Base-by-base conservation (phyloP, 2,113 vertebrate genomes). In the Struthio camelus region DNA sequence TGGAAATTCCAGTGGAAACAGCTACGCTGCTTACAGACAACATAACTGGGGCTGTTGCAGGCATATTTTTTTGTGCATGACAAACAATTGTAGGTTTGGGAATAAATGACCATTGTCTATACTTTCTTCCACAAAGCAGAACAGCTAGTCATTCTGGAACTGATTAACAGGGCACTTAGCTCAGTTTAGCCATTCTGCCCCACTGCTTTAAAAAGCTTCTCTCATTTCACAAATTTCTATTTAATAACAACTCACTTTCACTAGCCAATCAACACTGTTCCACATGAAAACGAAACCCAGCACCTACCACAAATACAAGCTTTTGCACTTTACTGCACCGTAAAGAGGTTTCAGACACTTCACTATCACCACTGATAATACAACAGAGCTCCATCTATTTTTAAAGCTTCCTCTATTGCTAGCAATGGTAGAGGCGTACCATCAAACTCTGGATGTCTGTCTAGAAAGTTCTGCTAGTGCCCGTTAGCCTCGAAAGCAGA, bases 51-150 rank as follows among this genome's bases (percentile, higher is more conserved):
- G 23, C 10, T 80, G 36, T 1, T 78, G 75, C 69, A 93, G n/a
- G 75, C 16, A 36, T 3, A 66, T 8, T 67, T 14, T 65, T 62
- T 36, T 56, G 23, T 62, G 14, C 51, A 28, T 42, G 15, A n/a
- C n/a, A 78, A 51, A 94, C 53, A 25, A 1, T 0, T 16, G 5
- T 10, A 5, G 51, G 27, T 59, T 87, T 81, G 40, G 0, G 10
- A 89, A 58, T 59, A 1, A 73, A 18, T 22, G 2, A 23, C 23
- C 54, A 14, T 23, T 84, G 27, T 24, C 27, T 64, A 10, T 64
- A 32, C 18, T 56, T 54, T 36, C 38, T 90, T 79, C 25, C 69
- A 59, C 34, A 67, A 51, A 46, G 66, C 27, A 48, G 19, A 66
- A n/a, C 3, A 48, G 10, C 15, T 6, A 2, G 5, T 48, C 46